Evolutionary conservation across 2,888 invertebrate genomes (phyloP), one percentile per base, ranked within the genome.

Genomic region (Seladonia tumulorum): DNA sequence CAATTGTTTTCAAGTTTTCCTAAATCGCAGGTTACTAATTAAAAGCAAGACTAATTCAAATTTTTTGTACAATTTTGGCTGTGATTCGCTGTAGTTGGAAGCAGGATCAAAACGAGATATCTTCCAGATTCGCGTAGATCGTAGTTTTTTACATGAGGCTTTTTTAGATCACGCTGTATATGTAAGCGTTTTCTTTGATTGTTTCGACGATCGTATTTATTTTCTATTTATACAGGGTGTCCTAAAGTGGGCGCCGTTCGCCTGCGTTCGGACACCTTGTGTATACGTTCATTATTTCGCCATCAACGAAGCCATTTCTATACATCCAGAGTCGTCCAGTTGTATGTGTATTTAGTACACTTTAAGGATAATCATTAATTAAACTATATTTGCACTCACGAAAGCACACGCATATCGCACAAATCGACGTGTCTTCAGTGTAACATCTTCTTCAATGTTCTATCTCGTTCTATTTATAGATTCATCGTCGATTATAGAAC

Each of bases 141-240:
- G 79, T 90, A 90, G 85, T 84, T 87, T 91, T 92, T 92, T 93
- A 93, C 90, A 86, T 77, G 87, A 91, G 88, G 88, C 86, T 92
- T 92, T 93, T 90, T 82, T 83, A 82, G 74, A 79, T 83, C 87
- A 82, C 83, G 87, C 87, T 89, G 91, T 90, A 90, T 66, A 91
- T 3, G 29, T 89, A 91, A 85, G 78, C 76, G 77, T 86, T 76
- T n/a, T 71, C 75, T 42, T 73, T 42, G 77, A 63, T 45, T 57
- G 74, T 79, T 72, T 1, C 45, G 77, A 76, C 74, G 79, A 66
- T 78, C 81, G 39, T 87, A 90, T 90, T 90, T 90, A 90, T 87
- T 86, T 88, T 76, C 12, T 75, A 87, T 89, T 70, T 42, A 70
- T 42, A 70, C 70, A 42, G 14, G 42, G 70, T 70, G 70, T 70